These are phyloP conservation scores for Acrossocheilus fasciatus DNA, from an alignment of 2,797 vertebrate genomes.

Conservation along the genomic window DNA sequence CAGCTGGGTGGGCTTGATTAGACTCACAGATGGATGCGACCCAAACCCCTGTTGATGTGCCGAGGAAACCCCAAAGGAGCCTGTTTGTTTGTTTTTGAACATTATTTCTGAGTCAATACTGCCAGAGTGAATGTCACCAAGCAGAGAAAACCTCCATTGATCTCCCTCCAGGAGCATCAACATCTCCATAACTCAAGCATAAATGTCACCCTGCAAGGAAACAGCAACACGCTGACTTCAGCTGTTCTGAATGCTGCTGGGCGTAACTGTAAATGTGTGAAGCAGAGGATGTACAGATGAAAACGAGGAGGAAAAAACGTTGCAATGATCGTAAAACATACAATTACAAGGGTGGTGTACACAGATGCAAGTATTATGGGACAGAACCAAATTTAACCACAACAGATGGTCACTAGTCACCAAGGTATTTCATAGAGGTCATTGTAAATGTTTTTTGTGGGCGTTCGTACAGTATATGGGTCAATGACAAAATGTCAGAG, in stretches of 20 bases:
- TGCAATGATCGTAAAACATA: not conserved
- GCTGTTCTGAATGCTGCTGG: conserved; percentile 43
- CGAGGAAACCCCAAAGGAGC: conserved; percentile 11
- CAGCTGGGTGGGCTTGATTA: conserved; percentile 29
- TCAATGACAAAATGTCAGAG: not conserved
- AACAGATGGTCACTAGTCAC: not conserved
- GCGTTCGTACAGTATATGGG: not conserved
- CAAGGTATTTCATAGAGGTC: not conserved
- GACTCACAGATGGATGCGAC: conserved; percentile 23
- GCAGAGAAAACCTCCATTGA: conserved; percentile 38
- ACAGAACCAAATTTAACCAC: not conserved
- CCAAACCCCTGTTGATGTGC: conserved; percentile 20
- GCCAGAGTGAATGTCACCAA: conserved; percentile 38
- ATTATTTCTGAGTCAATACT: conserved; percentile 37
- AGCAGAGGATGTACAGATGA: conserved; percentile 14
- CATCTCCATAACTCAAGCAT: conserved; percentile 56
- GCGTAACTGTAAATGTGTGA: conserved; percentile 38
- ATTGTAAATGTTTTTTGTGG: not conserved
- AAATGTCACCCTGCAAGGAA: conserved; percentile 60
- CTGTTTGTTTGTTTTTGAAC: conserved; percentile 44
- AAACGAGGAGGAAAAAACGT: not conserved
- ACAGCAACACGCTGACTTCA: conserved; percentile 46
- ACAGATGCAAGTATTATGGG: not conserved
- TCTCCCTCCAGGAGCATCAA: conserved; percentile 46
- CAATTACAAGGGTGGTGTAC: not conserved